Base-by-base conservation (phyloP, 2,888 invertebrate genomes). In the Peribatodes rhomboidaria region DNA sequence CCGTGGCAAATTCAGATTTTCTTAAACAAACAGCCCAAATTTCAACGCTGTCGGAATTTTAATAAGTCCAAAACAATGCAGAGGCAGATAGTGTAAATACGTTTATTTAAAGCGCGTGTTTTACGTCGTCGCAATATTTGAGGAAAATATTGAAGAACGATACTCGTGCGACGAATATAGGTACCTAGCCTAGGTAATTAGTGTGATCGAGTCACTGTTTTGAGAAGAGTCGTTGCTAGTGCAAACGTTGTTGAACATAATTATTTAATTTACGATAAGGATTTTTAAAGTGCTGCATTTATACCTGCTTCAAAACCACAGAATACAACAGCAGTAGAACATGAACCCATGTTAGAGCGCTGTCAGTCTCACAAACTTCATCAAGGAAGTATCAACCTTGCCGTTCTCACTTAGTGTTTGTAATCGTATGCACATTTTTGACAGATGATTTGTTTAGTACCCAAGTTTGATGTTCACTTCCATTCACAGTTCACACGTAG, bases 391-490 rank as follows among this genome's bases (percentile, higher is more conserved):
- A 55, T 37, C 20, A 27, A 27, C 65, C 65, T 68, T 65, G 58
- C 0, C 0, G 0, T 0, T 1, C 14, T 9, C 20, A 4, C 16
- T 52, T 63, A 68, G 7, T 8, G 59, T 41, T 60, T 18, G 65
- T 27, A 59, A 60, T 65, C 10, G 61, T 44, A 44, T 62, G 60
- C 13, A 63, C 42, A 10, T 9, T 18, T 61, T 37, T 67, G 57
- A 67, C 67, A 65, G 52, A 44, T 69, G 64, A 64, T 70, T 61
- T 49, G 65, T 67, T 63, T 64, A 68, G 56, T 44, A 27, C 31
- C 20, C 11, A 18, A 42, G 1, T 18, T 13, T 16, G 42, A 61
- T 61, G 61, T 49, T 66, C 49, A 61, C 61, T 44, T 41, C 37
- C 60, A 65, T 52, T 55, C 42, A 61, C 61, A 70, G 62, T 52